Conservation (phyloP, 2,797 vertebrate species). For the Alca torda region DNA sequence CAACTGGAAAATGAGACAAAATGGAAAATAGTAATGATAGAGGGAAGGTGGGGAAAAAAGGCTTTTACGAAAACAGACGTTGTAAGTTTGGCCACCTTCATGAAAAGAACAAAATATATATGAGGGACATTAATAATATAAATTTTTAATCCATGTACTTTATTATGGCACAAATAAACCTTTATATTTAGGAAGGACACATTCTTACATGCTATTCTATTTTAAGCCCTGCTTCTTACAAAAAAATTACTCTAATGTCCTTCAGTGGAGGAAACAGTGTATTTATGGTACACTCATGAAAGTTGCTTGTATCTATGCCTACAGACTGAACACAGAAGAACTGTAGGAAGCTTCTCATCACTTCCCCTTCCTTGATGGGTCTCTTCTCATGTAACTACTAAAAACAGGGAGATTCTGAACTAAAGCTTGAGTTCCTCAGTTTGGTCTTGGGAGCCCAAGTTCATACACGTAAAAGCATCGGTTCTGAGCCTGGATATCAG, state of each 20-base stretch:
- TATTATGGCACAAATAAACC: not conserved
- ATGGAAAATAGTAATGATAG: not conserved
- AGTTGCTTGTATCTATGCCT: not conserved
- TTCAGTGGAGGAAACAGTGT: accelerated
- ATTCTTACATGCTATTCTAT: not conserved
- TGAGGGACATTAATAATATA: not conserved
- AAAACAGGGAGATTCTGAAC: not conserved
- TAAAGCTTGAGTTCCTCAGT: not conserved
- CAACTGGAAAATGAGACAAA: not conserved
- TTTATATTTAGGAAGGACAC: constrained; percentile 9
- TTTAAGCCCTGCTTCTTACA: constrained; percentile 14
- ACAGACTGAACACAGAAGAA: not conserved
- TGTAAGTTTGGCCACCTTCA: not conserved
- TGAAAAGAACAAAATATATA: not conserved
- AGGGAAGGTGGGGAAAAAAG: not conserved
- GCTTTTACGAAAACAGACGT: not conserved
- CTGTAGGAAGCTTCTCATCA: not conserved
- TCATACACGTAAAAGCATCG: not conserved
- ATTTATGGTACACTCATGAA: not conserved
- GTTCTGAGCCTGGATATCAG: not conserved
- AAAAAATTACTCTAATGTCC: not conserved
- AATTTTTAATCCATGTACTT: not conserved
- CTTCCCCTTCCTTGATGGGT: not conserved
- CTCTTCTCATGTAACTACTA: not conserved
- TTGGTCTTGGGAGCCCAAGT: not conserved